Conservation (phyloP, 2,113 vertebrate species). For the Petaurus breviceps region DNA sequence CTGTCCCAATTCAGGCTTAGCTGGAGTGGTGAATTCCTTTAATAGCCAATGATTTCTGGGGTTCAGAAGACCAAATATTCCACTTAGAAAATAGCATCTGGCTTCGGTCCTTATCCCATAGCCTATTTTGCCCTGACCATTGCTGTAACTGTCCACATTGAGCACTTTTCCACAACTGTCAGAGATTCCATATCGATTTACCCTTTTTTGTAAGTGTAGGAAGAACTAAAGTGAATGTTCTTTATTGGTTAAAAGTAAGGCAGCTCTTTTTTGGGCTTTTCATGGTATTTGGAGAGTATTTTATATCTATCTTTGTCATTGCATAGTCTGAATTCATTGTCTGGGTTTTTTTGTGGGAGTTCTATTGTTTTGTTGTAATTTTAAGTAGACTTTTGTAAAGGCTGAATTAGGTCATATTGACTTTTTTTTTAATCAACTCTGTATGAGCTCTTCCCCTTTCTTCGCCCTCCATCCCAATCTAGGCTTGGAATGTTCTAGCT, state of each 20-base stretch:
- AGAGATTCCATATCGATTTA: background rate
- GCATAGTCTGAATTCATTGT: background rate
- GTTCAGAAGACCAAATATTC: constrained; percentile 39
- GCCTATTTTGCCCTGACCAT: background rate
- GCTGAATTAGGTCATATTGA: background rate
- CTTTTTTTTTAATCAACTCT: background rate
- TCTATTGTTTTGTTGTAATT: background rate
- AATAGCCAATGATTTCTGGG: constrained; percentile 3
- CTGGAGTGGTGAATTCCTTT: background rate
- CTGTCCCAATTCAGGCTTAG: background rate
- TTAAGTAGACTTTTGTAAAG: background rate
- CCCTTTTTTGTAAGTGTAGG: constrained; percentile 21
- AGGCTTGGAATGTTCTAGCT: constrained; percentile 99
- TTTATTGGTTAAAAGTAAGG: constrained; percentile 2
- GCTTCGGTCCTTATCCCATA: background rate
- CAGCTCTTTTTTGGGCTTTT: background rate
- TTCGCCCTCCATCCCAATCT: constrained; percentile 48
- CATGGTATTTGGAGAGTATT: background rate
- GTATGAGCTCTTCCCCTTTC: constrained; percentile 25
- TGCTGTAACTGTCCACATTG: background rate
- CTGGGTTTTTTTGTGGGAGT: constrained; percentile 45
- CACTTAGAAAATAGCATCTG: constrained; percentile 25
- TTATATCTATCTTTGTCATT: background rate
- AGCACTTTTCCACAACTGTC: background rate
- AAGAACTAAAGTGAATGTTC: background rate